Evolutionary conservation across 2,113 vertebrate species (phyloP).

Genomic region (Chaetura pelagica): DNA sequence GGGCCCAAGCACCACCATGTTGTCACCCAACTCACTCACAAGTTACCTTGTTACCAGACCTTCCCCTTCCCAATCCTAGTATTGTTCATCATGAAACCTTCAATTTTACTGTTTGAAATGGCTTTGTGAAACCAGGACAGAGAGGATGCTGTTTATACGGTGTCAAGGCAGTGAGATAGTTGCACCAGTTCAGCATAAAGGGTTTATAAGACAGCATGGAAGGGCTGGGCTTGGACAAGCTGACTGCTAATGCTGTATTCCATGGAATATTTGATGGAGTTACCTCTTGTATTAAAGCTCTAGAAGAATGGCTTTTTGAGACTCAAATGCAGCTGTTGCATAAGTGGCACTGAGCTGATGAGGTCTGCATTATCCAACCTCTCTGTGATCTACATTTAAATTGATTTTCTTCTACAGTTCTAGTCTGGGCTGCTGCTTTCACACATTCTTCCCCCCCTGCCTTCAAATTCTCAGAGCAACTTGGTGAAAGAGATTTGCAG

Average conservation of each 20-base stretch:
- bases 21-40: neutral
- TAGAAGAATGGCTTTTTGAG: conserved; percentile 29
- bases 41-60: neutral
- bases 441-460: neutral
- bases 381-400: conserved; percentile 48
- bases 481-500: neutral
- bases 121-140: neutral
- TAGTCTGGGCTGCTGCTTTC: neutral
- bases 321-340: neutral
- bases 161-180: neutral
- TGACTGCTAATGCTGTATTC: neutral
- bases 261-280: neutral
- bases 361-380: neutral
- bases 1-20: neutral
- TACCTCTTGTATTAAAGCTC: conserved; percentile 29
- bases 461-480: neutral
- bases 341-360: neutral
- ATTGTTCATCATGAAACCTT: neutral
- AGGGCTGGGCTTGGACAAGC: neutral
- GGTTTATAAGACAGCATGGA: neutral
- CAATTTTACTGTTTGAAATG: neutral
- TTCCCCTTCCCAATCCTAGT: neutral
- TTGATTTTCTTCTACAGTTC: conserved; percentile 26
- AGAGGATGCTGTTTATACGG: neutral
- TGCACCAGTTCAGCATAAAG: neutral